These are phyloP conservation scores for Apodemia duryi DNA, from an alignment of 2,888 invertebrate species.

Conservation along the genomic window DNA sequence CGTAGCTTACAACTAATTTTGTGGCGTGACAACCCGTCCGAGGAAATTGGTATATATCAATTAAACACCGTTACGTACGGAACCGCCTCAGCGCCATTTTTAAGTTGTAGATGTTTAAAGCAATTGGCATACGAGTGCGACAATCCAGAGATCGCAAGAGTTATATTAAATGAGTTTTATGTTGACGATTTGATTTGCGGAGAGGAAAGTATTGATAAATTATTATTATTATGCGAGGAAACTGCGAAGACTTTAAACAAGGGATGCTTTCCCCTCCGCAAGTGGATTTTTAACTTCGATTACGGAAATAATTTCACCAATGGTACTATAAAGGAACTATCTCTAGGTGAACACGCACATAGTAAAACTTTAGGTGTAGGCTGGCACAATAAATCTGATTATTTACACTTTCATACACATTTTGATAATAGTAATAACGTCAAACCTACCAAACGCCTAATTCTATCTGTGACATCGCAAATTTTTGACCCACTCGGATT, in stretches of 20 bases:
- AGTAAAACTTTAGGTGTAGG: constrained; percentile 1
- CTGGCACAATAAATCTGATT: not conserved
- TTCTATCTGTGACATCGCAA: too few relatives aligned
- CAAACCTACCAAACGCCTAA: too few relatives aligned
- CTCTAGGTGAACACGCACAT: not conserved
- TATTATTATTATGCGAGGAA: not conserved
- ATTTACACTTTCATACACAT: too few relatives aligned
- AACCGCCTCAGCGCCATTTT: not conserved
- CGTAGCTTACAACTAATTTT: not conserved
- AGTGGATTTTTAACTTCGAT: too few relatives aligned
- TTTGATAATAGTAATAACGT: too few relatives aligned
- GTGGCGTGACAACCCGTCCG: not conserved
- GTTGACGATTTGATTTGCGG: not conserved
- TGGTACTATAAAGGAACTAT: too few relatives aligned
- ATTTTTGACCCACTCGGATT: too few relatives aligned
- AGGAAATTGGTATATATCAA: not conserved
- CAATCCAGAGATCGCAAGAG: too few relatives aligned
- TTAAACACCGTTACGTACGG: constrained; percentile 2
- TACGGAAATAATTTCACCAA: too few relatives aligned
- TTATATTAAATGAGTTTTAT: not conserved
- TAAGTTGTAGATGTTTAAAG: not conserved
- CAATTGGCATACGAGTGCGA: not conserved
- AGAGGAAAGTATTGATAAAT: not conserved
- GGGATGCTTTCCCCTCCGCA: too few relatives aligned
- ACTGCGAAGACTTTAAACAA: too few relatives aligned